Evolutionary conservation across 2,113 vertebrate genomes (phyloP).

Genomic region (Bubo scandiacus): DNA sequence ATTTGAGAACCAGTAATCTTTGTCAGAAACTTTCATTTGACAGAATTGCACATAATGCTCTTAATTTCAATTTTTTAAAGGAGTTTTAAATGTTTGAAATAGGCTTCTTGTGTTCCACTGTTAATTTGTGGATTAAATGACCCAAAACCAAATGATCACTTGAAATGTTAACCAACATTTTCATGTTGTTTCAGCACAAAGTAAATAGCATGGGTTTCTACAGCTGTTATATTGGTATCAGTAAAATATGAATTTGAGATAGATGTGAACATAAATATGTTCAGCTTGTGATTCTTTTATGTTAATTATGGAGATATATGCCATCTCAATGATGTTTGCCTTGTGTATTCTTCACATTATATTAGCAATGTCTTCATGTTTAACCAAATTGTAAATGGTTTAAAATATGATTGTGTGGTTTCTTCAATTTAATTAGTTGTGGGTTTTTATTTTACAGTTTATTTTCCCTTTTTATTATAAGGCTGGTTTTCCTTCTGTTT

Average conservation of each 20-base stretch:
- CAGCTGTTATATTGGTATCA: background rate
- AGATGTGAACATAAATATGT: background rate
- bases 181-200: background rate
- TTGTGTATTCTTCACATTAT: background rate
- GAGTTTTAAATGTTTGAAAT: background rate
- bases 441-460: background rate
- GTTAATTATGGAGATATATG: background rate
- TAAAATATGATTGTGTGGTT: background rate
- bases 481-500: background rate
- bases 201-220: background rate
- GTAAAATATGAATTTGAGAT: background rate
- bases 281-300: background rate
- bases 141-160: background rate
- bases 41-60: background rate
- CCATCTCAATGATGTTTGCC: background rate
- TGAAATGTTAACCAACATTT: background rate
- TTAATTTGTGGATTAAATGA: background rate
- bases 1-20: background rate
- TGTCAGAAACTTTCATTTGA: background rate
- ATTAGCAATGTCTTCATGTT: background rate
- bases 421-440: background rate
- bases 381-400: background rate
- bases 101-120: background rate
- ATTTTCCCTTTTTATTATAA: background rate
- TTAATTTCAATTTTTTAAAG: background rate